phyloP scores from a whole-genome alignment of 2,113 vertebrate genomes.

The Ictalurus punctatus region DNA sequence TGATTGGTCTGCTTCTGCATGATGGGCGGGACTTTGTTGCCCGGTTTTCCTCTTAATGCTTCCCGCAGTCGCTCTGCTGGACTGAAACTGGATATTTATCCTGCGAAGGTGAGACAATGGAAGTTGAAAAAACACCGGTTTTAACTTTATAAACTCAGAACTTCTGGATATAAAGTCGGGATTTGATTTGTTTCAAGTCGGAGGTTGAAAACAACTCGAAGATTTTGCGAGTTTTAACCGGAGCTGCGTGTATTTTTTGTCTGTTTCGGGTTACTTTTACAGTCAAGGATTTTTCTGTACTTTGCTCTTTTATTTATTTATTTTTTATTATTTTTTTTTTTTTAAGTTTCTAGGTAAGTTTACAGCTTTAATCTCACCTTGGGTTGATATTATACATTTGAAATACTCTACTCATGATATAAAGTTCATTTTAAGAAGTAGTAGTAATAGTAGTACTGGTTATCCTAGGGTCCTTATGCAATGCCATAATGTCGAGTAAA shows the following conservation, averaged over 20 bases:
- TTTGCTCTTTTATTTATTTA: not conserved
- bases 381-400: not conserved
- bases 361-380: not conserved
- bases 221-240: not conserved
- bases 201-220: not conserved
- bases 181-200: not conserved
- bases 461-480: too few species aligned
- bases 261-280: not conserved
- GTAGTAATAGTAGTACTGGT: not conserved
- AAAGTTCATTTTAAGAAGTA: not conserved
- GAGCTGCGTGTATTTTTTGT: not conserved
- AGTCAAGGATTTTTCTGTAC: not conserved
- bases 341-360: conserved; percentile 11
- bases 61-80: conserved; percentile 41
- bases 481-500: not conserved
- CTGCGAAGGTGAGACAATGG: conserved; percentile 37
- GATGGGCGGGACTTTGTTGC: conserved; percentile 64
- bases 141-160: not conserved
- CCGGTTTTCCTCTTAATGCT: conserved; percentile 65
- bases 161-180: not conserved
- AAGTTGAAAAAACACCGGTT: not conserved
- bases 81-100: not conserved
- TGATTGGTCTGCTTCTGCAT: conserved; percentile 60
- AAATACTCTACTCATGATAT: not conserved
- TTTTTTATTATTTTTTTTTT: too few species aligned